Conservation (phyloP, 2,113 vertebrate genomes). For the Pterocles gutturalis region DNA sequence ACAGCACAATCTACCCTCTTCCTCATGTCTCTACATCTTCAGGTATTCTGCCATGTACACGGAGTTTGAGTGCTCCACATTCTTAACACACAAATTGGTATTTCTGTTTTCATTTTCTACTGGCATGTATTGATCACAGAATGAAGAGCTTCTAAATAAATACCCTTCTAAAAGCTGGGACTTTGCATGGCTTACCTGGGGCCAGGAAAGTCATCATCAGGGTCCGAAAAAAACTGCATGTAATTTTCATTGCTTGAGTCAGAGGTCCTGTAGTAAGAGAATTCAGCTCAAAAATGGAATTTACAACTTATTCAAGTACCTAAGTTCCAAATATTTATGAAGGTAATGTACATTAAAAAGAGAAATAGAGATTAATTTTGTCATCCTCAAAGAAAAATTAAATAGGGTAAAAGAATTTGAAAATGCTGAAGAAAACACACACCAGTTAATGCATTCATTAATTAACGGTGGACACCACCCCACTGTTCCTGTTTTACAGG, state of each 20-base stretch:
- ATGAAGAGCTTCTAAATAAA: neutral
- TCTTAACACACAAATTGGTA: neutral
- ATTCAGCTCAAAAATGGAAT: neutral
- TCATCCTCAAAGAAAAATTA: neutral
- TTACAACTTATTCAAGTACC: neutral
- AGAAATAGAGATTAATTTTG: neutral
- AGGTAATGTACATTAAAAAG: neutral
- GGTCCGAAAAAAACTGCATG: neutral
- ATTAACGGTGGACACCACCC: neutral
- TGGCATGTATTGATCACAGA: neutral
- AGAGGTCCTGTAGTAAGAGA: neutral
- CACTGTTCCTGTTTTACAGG: neutral
- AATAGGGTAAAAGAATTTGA: neutral
- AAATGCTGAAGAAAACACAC: neutral
- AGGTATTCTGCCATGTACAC: rapidly evolving
- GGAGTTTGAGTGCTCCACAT: neutral
- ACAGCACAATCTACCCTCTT: neutral
- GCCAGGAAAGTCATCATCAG: neutral
- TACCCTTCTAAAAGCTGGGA: neutral
- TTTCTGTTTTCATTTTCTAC: neutral
- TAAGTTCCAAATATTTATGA: neutral
- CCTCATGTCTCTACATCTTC: neutral
- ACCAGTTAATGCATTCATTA: neutral
- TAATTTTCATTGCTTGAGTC: neutral
- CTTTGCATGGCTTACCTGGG: neutral